Evolutionary conservation across 2,888 invertebrate genomes (phyloP), one percentile per base, ranked within the genome.

Genomic region (Cephus runcator): DNA sequence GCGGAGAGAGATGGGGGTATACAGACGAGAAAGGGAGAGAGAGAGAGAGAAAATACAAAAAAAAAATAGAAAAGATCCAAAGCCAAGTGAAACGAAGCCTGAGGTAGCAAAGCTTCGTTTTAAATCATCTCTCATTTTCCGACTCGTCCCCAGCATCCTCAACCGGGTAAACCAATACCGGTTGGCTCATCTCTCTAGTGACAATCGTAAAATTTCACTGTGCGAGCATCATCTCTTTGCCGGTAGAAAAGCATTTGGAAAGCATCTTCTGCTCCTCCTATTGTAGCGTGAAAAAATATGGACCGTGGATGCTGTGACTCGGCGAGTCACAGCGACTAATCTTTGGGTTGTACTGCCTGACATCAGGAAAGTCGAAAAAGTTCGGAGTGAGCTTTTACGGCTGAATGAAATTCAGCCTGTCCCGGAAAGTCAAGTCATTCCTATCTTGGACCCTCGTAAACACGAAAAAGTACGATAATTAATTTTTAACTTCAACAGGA

Each of bases 241-340:
- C 82, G 83, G 81, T 78, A 40, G 76, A 69, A 82, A 83, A 83
- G 76, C 81, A 79, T 78, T 78, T 79, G 79, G 77, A 75, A 76
- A 82, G 77, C 79, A 76, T 68, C 74, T 68, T 71, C 77, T 4
- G 36, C 0, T 11, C 34, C 9, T 12, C 11, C 35, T 35, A 23
- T 56, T 56, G 56, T 23, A 23, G 56, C 56, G 23, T 9, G 56
- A 23, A 56, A 23, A 56, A 56, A 23, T 1, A 56, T 56, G 56
- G 56, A 56, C 56, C 56, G 56, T 0, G 56, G 56, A 56, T 56
- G 56, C 56, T 56, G 56, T 56, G 56, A 23, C 56, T 56, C 56
- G 1, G 0, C 9, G 56, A 56, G 23, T 56, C 23, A 23, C 56
- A 9, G 23, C 9, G 56, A 9, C 56, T 15, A 23, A 35, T 56